Evolutionary conservation across 2,888 invertebrate species (phyloP).

Genomic region (Drosophila tanythrix): DNA sequence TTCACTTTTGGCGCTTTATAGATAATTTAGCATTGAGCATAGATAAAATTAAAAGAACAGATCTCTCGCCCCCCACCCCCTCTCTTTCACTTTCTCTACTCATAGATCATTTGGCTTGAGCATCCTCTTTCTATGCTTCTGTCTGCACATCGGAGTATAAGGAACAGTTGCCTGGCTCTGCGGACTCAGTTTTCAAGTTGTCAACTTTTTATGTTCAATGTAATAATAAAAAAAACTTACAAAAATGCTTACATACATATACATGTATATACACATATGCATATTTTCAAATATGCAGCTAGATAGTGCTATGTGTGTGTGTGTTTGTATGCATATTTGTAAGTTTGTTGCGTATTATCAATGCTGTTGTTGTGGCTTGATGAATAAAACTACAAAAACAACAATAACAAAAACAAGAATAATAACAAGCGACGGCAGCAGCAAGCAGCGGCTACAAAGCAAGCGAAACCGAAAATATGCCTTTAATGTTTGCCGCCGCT

Average conservation of each 20-base stretch:
- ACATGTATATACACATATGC: neutral
- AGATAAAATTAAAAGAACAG: neutral
- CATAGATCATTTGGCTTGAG: neutral
- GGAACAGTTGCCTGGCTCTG: neutral
- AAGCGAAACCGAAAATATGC: constrained; percentile 68
- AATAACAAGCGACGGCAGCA: constrained; percentile 40
- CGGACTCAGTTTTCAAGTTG: neutral
- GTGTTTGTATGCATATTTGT: constrained; percentile 3
- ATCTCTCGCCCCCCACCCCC: too few species aligned
- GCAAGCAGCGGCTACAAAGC: constrained; percentile 49
- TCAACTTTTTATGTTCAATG: neutral
- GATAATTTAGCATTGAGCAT: too few species aligned
- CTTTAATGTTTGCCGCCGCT: constrained; percentile 74
- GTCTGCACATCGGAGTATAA: neutral
- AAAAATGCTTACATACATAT: neutral
- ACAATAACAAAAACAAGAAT: constrained; percentile 31
- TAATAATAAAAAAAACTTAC: neutral
- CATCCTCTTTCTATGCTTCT: neutral
- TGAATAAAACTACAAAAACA: constrained; percentile 57
- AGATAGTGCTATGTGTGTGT: constrained; percentile 10
- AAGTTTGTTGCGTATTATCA: constrained; percentile 45
- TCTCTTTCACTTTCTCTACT: neutral
- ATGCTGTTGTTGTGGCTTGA: constrained; percentile 53
- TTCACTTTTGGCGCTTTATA: neutral
- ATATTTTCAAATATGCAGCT: constrained; percentile 4